phyloP scores from a whole-genome alignment of 2,113 vertebrate species.

The Amazona guildingii region DNA sequence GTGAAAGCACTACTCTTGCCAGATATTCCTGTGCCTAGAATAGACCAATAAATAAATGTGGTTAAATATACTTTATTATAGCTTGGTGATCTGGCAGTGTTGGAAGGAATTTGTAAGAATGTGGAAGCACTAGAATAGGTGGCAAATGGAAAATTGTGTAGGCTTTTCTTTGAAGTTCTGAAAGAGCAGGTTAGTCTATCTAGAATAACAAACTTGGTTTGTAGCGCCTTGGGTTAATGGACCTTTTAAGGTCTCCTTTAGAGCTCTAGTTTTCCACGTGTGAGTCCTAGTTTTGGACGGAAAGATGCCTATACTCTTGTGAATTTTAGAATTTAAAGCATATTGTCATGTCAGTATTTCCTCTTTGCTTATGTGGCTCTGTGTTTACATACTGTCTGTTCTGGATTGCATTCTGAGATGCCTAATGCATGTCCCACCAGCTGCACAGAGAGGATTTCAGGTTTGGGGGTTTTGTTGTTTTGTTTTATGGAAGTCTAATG shows the following conservation, averaged over 20 bases:
- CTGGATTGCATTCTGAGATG: background rate
- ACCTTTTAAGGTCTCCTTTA: background rate
- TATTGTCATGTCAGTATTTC: background rate
- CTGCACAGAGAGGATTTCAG: background rate
- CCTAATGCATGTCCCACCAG: background rate
- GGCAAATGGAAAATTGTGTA: background rate
- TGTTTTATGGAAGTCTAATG: background rate
- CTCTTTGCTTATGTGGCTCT: background rate
- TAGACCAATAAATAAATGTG: background rate
- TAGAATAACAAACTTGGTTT: background rate
- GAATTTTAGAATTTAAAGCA: background rate
- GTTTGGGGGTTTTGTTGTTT: background rate
- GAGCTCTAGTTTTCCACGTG: background rate
- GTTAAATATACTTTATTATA: background rate
- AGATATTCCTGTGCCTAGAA: background rate
- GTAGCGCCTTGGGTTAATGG: background rate
- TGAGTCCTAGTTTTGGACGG: background rate
- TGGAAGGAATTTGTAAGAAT: background rate
- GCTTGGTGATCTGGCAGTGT: background rate
- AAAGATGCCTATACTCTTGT: background rate
- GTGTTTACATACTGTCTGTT: background rate
- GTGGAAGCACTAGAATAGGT: background rate
- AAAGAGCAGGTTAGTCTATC: background rate
- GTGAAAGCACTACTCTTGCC: background rate
- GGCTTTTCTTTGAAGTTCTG: background rate